Percentiles rank a stretch among this genome's conserved stretches.
Evolutionary conservation across 2,888 invertebrate genomes (phyloP).

Genomic region (Hyles lineata): DNA sequence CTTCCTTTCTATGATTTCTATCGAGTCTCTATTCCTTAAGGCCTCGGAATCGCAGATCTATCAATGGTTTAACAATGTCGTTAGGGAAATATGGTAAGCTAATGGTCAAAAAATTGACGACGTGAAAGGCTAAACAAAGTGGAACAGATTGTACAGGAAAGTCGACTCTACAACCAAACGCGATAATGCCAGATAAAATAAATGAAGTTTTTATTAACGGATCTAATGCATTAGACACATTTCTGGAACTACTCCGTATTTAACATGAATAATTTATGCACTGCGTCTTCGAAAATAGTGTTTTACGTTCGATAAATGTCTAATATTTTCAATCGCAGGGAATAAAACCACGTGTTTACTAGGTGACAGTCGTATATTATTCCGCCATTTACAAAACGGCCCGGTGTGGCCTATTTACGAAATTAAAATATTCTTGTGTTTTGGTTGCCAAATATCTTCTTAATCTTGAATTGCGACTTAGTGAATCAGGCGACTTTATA

Average conservation of each 20-base stretch:
- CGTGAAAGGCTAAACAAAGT: neutral
- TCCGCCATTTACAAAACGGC: neutral
- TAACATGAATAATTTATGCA: neutral
- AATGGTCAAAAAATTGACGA: too few relatives aligned
- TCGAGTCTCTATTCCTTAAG: too few relatives aligned
- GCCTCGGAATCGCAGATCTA: too few relatives aligned
- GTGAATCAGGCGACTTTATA: neutral
- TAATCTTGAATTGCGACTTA: neutral
- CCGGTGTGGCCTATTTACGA: conserved; percentile 12
- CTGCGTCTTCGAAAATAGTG: neutral
- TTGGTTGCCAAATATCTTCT: conserved; percentile 12
- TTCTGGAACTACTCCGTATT: neutral
- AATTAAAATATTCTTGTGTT: conserved; percentile 3
- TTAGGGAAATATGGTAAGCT: too few relatives aligned
- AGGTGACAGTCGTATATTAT: neutral
- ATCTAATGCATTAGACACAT: neutral
- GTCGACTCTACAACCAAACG: too few relatives aligned
- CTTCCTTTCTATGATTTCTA: too few relatives aligned
- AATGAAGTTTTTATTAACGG: neutral
- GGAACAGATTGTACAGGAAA: neutral
- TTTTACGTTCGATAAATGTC: neutral
- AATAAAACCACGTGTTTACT: neutral
- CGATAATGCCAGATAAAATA: too few relatives aligned
- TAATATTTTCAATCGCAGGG: neutral
- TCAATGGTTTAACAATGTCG: too few relatives aligned